Evolutionary conservation across 2,113 vertebrate genomes (phyloP), one percentile per base, ranked within the genome.

Genomic region (Serilophus lunatus): DNA sequence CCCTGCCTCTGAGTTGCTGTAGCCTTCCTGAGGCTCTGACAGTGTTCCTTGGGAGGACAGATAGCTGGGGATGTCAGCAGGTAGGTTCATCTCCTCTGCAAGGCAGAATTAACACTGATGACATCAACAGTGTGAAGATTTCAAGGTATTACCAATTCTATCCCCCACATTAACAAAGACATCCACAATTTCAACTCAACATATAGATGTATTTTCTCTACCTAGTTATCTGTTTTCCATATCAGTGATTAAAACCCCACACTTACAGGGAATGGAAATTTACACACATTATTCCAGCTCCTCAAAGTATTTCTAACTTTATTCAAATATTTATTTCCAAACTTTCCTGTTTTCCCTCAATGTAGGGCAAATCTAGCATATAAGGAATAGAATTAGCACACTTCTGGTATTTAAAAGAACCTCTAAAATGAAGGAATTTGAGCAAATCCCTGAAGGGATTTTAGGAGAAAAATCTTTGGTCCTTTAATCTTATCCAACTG

Each of bases 51-150:
- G 99, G 77, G 99, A 99, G 74, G 99, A 99, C 70, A 99, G 97
- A 78, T 99, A 99, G 98, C 99, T 99, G 92, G 99, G 99, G 96
- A 99, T 99, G 96, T 99, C 99, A 50, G 99, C 98, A 61, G 99
- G 99, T 79, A 99, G 97, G 97, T 99, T 99, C 98, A 99, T 98
- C 92, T 99, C 99, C 95, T 99, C 99, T 98, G 97, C 90, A 97
- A 96, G 72, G 96, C 64, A 97, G 50, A 91, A 95, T 59, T 82
- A 89, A 92, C 69, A 64, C 1, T 3, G 17, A 29, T 18, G 50
- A 61, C 10, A 6, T 82, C 28, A 74, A 77, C 24, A 60, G 45
- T 2, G 18, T 9, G 13, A 91, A 29, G 24, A 82, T 35, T 49
- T 66, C 65, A 57, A 63, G 51, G 45, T 3, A 74, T 31, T 17